Conservation (phyloP, 2,113 vertebrate genomes). For the Sebastes schlegelii region DNA sequence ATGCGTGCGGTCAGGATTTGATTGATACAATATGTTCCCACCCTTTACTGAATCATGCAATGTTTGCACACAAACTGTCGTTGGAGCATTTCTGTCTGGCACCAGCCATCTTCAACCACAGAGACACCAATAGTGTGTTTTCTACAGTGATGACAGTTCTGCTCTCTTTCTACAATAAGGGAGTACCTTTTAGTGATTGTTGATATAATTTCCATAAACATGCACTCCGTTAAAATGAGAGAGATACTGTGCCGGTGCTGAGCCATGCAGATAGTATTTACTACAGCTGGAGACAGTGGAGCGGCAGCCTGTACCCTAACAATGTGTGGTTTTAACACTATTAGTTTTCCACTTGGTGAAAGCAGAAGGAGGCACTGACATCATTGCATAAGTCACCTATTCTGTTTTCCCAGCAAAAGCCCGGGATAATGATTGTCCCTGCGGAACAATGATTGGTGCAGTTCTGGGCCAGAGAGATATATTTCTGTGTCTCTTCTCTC, state of each 20-base stretch:
- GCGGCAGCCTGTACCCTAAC: not conserved
- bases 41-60: conserved; percentile 2
- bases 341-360: conserved; percentile 38
- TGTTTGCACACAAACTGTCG: conserved; percentile 21
- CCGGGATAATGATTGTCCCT: conserved; percentile 35
- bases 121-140: conserved; percentile 10
- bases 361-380: conserved; percentile 48
- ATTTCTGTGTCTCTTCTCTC: conserved; percentile 49
- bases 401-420: conserved; percentile 44
- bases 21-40: conserved; percentile 39
- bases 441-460: conserved; percentile 32
- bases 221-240: conserved; percentile 4
- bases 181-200: conserved; percentile 29
- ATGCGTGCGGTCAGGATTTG: conserved; percentile 15
- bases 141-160: conserved; percentile 28
- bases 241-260: not conserved
- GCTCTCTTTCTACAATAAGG: conserved; percentile 11
- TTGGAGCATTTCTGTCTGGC: conserved; percentile 21
- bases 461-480: conserved; percentile 11
- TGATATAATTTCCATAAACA: conserved; percentile 52
- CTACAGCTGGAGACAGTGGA: conserved; percentile 4
- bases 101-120: conserved; percentile 15
- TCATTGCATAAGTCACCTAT: conserved; percentile 54
- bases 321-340: conserved; percentile 9
- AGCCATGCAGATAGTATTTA: conserved; percentile 33